Conservation (phyloP, 2,797 vertebrate species). For the Gephyroberyx darwinii region DNA sequence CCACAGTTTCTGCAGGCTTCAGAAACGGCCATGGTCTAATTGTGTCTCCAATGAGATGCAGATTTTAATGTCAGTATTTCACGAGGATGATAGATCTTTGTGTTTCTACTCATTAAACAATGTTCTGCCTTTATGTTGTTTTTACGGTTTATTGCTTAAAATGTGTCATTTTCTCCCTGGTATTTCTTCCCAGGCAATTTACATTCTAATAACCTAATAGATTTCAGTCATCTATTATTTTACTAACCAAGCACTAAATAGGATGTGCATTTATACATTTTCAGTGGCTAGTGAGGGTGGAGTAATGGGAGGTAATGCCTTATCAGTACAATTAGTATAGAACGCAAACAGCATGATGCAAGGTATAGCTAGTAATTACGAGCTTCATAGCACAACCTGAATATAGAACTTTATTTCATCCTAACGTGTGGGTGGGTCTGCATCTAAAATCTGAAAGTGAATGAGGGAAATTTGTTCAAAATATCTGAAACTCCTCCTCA, state of each 20-base stretch:
- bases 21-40: conserved; percentile 36
- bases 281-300: conserved; percentile 3
- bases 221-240: conserved; percentile 64
- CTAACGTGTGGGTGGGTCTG: neutral
- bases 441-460: conserved; percentile 6
- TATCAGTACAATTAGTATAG: conserved; percentile 26
- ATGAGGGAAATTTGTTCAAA: neutral
- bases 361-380: neutral
- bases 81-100: conserved; percentile 55
- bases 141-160: conserved; percentile 52
- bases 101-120: conserved; percentile 56
- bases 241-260: conserved; percentile 40
- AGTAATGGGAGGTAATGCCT: conserved; percentile 30
- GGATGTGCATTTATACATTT: conserved; percentile 48
- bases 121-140: conserved; percentile 55
- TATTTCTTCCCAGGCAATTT: conserved; percentile 54
- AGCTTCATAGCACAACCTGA: neutral
- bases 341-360: conserved; percentile 1
- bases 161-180: conserved; percentile 38
- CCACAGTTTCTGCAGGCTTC: conserved; percentile 18
- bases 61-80: conserved; percentile 61
- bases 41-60: conserved; percentile 47
- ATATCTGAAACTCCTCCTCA: neutral
- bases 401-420: neutral
- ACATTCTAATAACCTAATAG: conserved; percentile 65